These are phyloP conservation scores for Eupithecia subumbrata DNA, from an alignment of 2,888 invertebrate species.

Conservation along the genomic window DNA sequence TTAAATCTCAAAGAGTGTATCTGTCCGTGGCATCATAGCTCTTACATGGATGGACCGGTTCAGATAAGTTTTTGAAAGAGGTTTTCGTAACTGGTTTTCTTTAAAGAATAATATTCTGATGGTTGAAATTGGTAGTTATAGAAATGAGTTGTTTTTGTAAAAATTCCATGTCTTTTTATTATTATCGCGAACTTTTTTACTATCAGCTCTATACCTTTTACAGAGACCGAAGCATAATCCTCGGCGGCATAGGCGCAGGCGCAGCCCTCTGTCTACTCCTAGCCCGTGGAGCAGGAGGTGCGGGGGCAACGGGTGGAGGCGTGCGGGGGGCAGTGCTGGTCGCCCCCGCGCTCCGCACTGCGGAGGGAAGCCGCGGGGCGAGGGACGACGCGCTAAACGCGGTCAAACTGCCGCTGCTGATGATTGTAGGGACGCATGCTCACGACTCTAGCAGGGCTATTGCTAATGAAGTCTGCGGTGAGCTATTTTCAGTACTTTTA, in stretches of 20 bases:
- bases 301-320: conserved; percentile 46
- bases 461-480: conserved; percentile 65
- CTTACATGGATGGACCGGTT: too few species aligned
- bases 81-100: too few species aligned
- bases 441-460: conserved; percentile 73
- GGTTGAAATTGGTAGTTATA: too few species aligned
- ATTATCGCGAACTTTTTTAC: background rate
- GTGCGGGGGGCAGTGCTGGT: conserved; percentile 85
- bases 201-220: background rate
- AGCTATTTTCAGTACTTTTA: conserved; percentile 54
- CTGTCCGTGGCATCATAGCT: too few species aligned
- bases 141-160: too few species aligned
- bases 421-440: conserved; percentile 53
- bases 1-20: too few species aligned
- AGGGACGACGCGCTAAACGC: conserved; percentile 85
- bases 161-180: too few species aligned
- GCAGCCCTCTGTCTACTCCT: conserved; percentile 58
- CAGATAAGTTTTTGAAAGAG: too few species aligned
- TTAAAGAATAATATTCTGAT: too few species aligned
- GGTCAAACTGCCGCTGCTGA: conserved; percentile 53
- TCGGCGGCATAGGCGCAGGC: conserved; percentile 46
- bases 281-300: conserved; percentile 50
- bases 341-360: conserved; percentile 87
- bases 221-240: conserved; percentile 43
- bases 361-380: conserved; percentile 86